phyloP scores from a whole-genome alignment of 2,888 invertebrate species.

The Ectemnius cavifrons region DNA sequence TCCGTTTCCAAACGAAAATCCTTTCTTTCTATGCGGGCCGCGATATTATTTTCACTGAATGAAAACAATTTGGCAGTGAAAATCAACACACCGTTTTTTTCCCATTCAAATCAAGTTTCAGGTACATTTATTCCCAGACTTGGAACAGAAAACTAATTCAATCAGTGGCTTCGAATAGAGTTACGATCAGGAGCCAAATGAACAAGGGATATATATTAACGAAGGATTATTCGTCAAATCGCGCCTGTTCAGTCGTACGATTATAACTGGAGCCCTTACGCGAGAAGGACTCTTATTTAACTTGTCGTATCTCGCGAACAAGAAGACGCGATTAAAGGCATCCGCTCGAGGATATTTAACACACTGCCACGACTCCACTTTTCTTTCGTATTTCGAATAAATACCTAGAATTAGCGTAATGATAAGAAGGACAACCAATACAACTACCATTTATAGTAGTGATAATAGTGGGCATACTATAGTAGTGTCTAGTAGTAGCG shows the following conservation, averaged over 20 bases:
- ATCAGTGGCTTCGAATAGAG: slow-evolving; percentile 1
- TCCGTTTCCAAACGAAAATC: too few species aligned
- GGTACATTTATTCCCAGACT: slow-evolving; percentile 33
- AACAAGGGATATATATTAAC: slow-evolving; percentile 32
- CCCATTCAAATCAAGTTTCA: slow-evolving; percentile 22
- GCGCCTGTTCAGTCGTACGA: slow-evolving; percentile 19
- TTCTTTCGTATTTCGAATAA: slow-evolving; percentile 67
- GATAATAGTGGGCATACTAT: slow-evolving; percentile 75
- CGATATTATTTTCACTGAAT: neutral
- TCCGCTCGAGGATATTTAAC: slow-evolving; percentile 65
- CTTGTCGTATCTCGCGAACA: slow-evolving; percentile 7
- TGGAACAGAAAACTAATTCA: slow-evolving; percentile 1
- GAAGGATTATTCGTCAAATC: slow-evolving; percentile 49
- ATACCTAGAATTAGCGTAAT: slow-evolving; percentile 70
- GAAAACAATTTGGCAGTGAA: neutral
- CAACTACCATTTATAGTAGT: slow-evolving; percentile 70
- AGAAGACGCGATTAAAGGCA: slow-evolving; percentile 1
- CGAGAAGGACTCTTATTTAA: slow-evolving; percentile 3
- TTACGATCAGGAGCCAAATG: neutral
- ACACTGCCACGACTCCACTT: slow-evolving; percentile 58
- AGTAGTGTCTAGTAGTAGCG: slow-evolving; percentile 73
- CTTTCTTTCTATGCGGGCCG: too few species aligned
- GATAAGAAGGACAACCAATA: slow-evolving; percentile 73
- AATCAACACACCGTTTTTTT: neutral
- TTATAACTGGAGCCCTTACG: slow-evolving; percentile 15